Percentiles rank a stretch among this genome's conserved stretches.
phyloP scores from a whole-genome alignment of 2,797 vertebrate species.

The Glyptemys insculpta region DNA sequence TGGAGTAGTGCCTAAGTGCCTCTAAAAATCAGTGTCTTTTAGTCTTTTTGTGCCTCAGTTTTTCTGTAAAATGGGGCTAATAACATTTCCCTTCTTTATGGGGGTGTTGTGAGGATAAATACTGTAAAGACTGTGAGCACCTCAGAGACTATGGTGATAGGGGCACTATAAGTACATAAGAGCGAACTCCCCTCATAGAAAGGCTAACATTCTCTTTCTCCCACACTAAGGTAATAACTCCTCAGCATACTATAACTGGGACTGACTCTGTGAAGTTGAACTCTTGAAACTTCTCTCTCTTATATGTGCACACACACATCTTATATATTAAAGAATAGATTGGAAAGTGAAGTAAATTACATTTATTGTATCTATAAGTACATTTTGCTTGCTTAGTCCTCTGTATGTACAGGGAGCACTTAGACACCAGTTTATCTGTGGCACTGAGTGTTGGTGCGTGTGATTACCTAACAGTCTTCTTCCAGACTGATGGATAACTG shows the following conservation, averaged over 20 bases:
- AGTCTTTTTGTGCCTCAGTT: not conserved
- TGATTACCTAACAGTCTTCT: not conserved
- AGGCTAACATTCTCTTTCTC: not conserved
- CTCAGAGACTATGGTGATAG: not conserved
- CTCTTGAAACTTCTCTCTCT: not conserved
- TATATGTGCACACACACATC: not conserved
- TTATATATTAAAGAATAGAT: not conserved
- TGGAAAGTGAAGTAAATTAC: not conserved
- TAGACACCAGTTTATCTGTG: not conserved
- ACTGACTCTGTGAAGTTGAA: not conserved
- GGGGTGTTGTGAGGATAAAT: not conserved
- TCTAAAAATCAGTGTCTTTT: not conserved
- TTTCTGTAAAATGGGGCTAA: not conserved
- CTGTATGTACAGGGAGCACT: not conserved
- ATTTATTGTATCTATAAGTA: not conserved
- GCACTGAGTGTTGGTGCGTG: not conserved
- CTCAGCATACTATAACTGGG: not conserved
- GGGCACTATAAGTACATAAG: not conserved
- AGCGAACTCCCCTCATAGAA: not conserved
- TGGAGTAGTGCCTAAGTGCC: not conserved
- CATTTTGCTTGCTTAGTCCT: not conserved
- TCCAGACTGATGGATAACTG: not conserved
- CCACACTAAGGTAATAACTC: not conserved
- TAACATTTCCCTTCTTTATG: not conserved
- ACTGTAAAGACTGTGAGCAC: not conserved